Base-by-base conservation (phyloP, 2,797 vertebrate genomes). In the Hozukius guyotensis region DNA sequence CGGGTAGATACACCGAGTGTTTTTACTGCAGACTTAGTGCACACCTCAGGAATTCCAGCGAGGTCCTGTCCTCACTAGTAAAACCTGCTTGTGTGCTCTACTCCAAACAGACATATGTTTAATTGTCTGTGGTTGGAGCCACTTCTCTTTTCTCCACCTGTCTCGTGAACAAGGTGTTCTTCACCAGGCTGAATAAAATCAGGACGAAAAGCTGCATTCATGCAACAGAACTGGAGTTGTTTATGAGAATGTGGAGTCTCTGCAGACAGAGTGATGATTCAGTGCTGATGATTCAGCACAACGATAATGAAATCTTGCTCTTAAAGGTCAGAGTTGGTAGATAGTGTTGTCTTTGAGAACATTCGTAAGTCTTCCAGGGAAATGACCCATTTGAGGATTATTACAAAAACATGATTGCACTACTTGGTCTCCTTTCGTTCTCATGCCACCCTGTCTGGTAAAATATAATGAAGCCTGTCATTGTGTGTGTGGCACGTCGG, bases 21-120 rank as follows among this genome's bases (percentile, higher is more conserved):
- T 96, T 95, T 95, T 91, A 95, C 93, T 94, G 86, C 88, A 32
- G 78, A 87, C 87, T 87, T 91, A 94, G 90, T 91, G 90, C 91
- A 81, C 84, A 80, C 76, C 71, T 90, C 82, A 91, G 89, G 90
- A 94, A 95, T 96, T 94, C 92, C 91, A 87, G 82, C 46, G n/a
- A 63, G 36, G 85, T 94, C 92, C 89, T 94, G 93, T 93, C 91
- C 85, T 95, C 92, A 92, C 92, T 87, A 89, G 92, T 93, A 93
- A 89, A 94, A 94, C 84, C 85, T 90, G 87, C 86, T 86, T 83
- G 80, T 89, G 82, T 86, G 83, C 81, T 82, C 83, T 72, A 27
- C 81, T 83, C 82, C 80, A 88, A 81, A 80, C 89, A 88, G 78
- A 83, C 70, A 32, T 82, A 72, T 59, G 73, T 89, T 91, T 87